These are phyloP conservation scores for Dicranocentrus wangi DNA, from an alignment of 2,888 invertebrate genomes.

Conservation along the genomic window DNA sequence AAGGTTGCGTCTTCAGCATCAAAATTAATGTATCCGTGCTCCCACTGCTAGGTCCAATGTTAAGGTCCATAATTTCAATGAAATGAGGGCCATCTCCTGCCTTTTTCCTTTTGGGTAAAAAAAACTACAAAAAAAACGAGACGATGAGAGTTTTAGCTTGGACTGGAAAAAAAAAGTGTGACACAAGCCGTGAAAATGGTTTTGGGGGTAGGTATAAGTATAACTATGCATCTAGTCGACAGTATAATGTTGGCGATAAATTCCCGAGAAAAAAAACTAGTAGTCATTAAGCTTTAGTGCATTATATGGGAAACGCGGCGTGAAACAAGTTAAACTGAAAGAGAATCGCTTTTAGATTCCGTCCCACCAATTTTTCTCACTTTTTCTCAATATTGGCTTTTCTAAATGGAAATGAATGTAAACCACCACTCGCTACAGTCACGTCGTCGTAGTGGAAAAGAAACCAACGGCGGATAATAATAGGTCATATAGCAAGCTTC, in stretches of 20 bases:
- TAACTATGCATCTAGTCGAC: too few species aligned
- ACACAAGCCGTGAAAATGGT: conserved; percentile 32
- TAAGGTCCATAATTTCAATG: conserved; percentile 49
- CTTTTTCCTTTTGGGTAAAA: not conserved
- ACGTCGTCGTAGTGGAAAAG: not conserved
- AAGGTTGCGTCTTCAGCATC: conserved; percentile 17
- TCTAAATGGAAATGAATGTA: conserved; percentile 19
- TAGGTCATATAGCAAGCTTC: too few species aligned
- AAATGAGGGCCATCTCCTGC: conserved; percentile 34
- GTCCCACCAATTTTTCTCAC: conserved; percentile 17
- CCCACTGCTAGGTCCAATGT: conserved; percentile 28
- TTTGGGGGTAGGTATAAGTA: not conserved
- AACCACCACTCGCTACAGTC: not conserved
- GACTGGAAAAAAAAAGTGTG: conserved; percentile 34
- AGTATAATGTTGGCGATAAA: conserved; percentile 33
- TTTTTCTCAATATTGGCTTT: conserved; percentile 26
- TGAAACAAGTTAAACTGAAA: not conserved
- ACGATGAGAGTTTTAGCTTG: too few species aligned
- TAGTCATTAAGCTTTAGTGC: conserved; percentile 25
- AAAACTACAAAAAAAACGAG: too few species aligned
- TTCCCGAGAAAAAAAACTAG: conserved; percentile 12
- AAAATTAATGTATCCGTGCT: conserved; percentile 27
- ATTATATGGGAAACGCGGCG: not conserved
- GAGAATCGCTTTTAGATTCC: conserved; percentile 20
- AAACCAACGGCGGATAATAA: too few species aligned